Base-by-base conservation (phyloP, 2,888 invertebrate genomes). In the Halictus ligatus region DNA sequence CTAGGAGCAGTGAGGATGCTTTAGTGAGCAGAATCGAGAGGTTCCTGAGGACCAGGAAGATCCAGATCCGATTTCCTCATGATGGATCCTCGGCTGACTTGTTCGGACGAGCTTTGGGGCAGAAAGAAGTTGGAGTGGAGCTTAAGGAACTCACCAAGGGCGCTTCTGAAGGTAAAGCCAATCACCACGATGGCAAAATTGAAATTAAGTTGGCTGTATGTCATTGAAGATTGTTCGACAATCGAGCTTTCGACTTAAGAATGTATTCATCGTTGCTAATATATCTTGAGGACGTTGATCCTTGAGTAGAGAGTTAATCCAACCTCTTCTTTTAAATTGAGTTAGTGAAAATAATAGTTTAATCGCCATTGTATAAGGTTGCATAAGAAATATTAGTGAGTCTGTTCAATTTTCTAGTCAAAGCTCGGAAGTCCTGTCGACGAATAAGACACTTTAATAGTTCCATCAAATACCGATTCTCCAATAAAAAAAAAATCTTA, bases 41-140 rank as follows among this genome's bases (percentile, higher is more conserved):
- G 72, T 95, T 95, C 88, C 87, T 95, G n/a, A 92, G 89, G 40
- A 92, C 89, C 25, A 91, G 93, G 25, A 94, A 90, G 86, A 80
- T 95, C 13, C 92, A 91, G 35, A 81, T 95, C 21, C 91, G 82
- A 46, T 86, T 95, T 1, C 94, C 95, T 0, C 90, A 80, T 81
- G 95, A 95, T 50, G 94, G 93, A 50, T 94, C 95, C 10, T 85
- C 94, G 0, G 94, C 92, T 60, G 95, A 94, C 85, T 88, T 92
- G 12, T 92, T 95, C 35, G 95, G 94, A 25, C 91, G 95, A 50
- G 95, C 95, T 18, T 82, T 95, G 58, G 95, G 94, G 2, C 88
- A 92, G 50, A 94, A 92, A 75, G 91, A 92, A n/a, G 67, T 95
- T 78, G 92, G 91, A 29, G 88, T 95, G 60, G 92, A 93, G 83